phyloP scores from a whole-genome alignment of 2,797 vertebrate genomes.

The Pseudochromis fuscus region DNA sequence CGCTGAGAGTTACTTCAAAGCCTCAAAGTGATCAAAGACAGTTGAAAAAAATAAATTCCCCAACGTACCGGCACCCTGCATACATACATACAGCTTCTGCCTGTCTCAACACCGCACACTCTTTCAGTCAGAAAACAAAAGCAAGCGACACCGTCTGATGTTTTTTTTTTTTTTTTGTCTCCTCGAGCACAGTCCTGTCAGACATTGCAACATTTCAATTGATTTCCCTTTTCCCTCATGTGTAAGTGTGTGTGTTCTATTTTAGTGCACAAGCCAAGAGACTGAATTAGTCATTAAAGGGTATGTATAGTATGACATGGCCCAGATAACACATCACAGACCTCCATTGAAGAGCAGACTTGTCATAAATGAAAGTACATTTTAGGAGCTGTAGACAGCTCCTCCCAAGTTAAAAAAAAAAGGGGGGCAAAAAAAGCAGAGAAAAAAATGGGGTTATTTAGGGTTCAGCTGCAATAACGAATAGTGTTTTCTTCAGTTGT shows the following conservation, averaged over 20 bases:
- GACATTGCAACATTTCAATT: conserved; percentile 82
- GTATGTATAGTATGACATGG: conserved; percentile 76
- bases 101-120: conserved; percentile 63
- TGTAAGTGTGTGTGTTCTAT: conserved; percentile 71
- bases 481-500: conserved; percentile 53
- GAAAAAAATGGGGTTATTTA: conserved; percentile 66
- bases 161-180: conserved; percentile 66
- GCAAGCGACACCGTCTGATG: conserved; percentile 82
- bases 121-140: conserved; percentile 83
- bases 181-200: conserved; percentile 81
- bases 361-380: conserved; percentile 79
- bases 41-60: conserved; percentile 83
- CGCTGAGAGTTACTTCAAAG: conserved; percentile 88
- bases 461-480: conserved; percentile 67
- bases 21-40: conserved; percentile 88
- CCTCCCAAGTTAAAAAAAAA: conserved; percentile 31
- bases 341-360: conserved; percentile 71
- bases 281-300: conserved; percentile 84
- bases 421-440: not conserved
- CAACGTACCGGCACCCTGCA: conserved; percentile 81
- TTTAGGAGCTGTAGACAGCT: conserved; percentile 67
- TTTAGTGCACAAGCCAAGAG: conserved; percentile 75
- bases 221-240: conserved; percentile 67
- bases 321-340: conserved; percentile 83
- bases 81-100: conserved; percentile 76